Percentiles rank a stretch among this genome's conserved stretches.
These are phyloP conservation scores for Scrobipalpa costella DNA, from an alignment of 2,888 invertebrate genomes.

Conservation along the genomic window DNA sequence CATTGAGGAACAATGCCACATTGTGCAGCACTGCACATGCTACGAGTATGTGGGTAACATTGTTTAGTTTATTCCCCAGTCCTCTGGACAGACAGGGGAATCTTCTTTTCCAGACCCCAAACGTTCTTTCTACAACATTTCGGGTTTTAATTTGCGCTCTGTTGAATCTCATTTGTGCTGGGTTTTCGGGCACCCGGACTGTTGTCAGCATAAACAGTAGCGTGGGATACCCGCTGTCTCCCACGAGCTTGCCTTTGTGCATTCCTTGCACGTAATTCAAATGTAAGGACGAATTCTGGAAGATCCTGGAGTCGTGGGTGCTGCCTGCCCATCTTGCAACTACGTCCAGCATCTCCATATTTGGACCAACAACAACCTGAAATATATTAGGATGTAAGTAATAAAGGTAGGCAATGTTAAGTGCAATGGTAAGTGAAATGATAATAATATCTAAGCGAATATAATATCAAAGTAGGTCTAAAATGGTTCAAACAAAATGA, in stretches of 20 bases:
- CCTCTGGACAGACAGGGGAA: not conserved
- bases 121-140: not conserved
- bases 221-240: not conserved
- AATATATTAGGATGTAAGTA: too few relatives aligned
- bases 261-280: not conserved
- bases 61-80: too few relatives aligned
- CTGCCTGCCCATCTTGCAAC: too few relatives aligned
- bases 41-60: too few relatives aligned
- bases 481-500: too few relatives aligned
- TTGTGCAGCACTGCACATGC: too few relatives aligned
- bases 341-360: not conserved
- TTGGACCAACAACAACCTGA: conserved; percentile 22
- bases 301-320: not conserved
- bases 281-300: not conserved
- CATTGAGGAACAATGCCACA: too few relatives aligned
- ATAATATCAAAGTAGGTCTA: too few relatives aligned
- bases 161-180: conserved; percentile 5
- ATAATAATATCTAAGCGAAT: too few relatives aligned
- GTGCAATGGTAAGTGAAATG: too few relatives aligned
- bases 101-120: not conserved
- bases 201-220: not conserved
- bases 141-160: conserved; percentile 17
- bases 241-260: not conserved
- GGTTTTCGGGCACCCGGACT: not conserved
- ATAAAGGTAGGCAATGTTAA: too few relatives aligned